These are phyloP conservation scores for Poeciliopsis infans DNA, from an alignment of 2,797 vertebrate genomes.

Conservation along the genomic window DNA sequence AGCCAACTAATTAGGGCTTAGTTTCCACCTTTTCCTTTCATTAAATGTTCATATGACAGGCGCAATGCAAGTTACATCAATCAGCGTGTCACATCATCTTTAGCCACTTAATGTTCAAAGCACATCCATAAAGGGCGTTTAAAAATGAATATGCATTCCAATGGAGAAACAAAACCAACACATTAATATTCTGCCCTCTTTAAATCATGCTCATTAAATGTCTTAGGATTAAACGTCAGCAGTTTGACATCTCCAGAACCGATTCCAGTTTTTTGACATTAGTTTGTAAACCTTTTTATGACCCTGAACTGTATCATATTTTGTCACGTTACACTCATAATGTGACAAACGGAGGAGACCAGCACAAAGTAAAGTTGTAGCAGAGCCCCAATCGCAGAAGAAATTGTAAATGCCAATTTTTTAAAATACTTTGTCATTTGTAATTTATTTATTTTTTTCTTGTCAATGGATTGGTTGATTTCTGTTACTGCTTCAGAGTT, in stretches of 20 bases:
- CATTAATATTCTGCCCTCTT: background rate
- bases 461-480: background rate
- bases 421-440: too few relatives aligned
- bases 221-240: background rate
- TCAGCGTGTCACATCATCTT: background rate
- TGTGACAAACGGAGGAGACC: background rate
- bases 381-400: too few relatives aligned
- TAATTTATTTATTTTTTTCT: too few relatives aligned
- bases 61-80: slow-evolving; percentile 1
- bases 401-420: too few relatives aligned
- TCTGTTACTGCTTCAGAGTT: background rate
- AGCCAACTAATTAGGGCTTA: slow-evolving; percentile 1
- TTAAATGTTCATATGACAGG: slow-evolving; percentile 7
- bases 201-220: background rate
- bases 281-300: background rate
- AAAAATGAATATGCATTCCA: slow-evolving; percentile 3
- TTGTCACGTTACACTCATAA: background rate
- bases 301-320: background rate
- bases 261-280: background rate
- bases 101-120: slow-evolving; percentile 5
- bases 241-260: background rate
- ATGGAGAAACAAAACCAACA: background rate
- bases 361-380: background rate
- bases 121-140: background rate
- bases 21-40: slow-evolving; percentile 1